Percentiles rank a stretch among this genome's conserved stretches.
phyloP scores from a whole-genome alignment of 2,113 vertebrate species.

The Phyllostomus hastatus region DNA sequence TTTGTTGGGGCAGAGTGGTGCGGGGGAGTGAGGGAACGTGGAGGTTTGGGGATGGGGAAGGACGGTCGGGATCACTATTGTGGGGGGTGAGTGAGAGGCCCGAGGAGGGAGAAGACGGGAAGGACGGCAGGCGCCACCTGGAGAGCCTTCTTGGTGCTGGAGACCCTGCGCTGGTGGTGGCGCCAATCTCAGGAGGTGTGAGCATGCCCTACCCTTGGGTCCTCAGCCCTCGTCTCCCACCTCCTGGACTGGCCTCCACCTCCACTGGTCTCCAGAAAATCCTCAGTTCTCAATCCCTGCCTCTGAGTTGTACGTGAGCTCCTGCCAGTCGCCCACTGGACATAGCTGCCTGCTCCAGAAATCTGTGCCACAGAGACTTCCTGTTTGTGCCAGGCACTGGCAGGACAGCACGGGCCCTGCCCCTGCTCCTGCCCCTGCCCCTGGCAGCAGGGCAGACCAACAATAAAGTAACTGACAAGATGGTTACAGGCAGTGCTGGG shows the following conservation, averaged over 20 bases:
- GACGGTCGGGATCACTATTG: neutral
- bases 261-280: neutral
- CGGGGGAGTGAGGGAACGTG: neutral
- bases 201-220: neutral
- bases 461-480: neutral
- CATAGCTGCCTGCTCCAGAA: neutral
- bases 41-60: neutral
- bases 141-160: neutral
- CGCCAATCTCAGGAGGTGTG: neutral
- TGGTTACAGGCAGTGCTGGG: accelerated
- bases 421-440: neutral
- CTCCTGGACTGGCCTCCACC: neutral
- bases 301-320: neutral
- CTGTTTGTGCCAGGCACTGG: neutral
- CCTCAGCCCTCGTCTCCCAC: neutral
- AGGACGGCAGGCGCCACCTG: neutral
- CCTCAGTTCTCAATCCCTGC: neutral
- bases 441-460: neutral
- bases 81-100: neutral
- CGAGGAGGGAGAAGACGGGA: neutral
- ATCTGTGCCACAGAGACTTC: neutral
- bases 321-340: neutral
- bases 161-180: neutral
- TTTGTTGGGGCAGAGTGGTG: neutral
- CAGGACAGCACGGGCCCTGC: neutral